These are phyloP conservation scores for Pycnomerus fuliginosus DNA, from an alignment of 2,888 invertebrate genomes.

Conservation along the genomic window DNA sequence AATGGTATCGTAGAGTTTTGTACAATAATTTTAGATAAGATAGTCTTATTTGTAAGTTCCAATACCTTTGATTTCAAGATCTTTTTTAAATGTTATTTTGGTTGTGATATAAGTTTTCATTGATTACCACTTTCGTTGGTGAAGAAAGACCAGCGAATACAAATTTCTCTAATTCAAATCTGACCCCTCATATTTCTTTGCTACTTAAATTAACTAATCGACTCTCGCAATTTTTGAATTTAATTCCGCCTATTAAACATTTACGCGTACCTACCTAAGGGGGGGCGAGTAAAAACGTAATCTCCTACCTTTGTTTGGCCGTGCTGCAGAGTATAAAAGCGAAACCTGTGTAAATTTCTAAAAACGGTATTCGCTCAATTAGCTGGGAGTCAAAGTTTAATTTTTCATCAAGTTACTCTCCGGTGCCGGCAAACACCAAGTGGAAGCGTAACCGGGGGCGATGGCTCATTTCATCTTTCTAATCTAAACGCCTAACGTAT, in stretches of 20 bases:
- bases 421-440: constrained; percentile 23
- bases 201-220: too few relatives aligned
- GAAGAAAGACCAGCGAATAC: too few relatives aligned
- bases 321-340: constrained; percentile 23
- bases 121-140: too few relatives aligned
- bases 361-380: constrained; percentile 36
- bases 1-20: too few relatives aligned
- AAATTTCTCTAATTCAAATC: too few relatives aligned
- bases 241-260: constrained; percentile 22
- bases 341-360: constrained; percentile 33
- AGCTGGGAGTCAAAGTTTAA: constrained; percentile 36
- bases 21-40: too few relatives aligned
- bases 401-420: constrained; percentile 34
- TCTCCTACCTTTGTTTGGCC: constrained; percentile 27
- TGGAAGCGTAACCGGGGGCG: constrained; percentile 15
- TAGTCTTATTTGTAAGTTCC: too few relatives aligned
- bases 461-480: constrained; percentile 23
- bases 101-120: too few relatives aligned
- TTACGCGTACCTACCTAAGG: constrained; percentile 13
- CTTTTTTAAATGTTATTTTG: too few relatives aligned
- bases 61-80: too few relatives aligned
- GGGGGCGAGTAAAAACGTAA: constrained; percentile 22
- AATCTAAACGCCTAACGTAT: constrained; percentile 25
- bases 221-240: constrained; percentile 24
- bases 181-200: too few relatives aligned